phyloP scores from a whole-genome alignment of 2,797 vertebrate species.

The Enteromius afrohamiltoni region DNA sequence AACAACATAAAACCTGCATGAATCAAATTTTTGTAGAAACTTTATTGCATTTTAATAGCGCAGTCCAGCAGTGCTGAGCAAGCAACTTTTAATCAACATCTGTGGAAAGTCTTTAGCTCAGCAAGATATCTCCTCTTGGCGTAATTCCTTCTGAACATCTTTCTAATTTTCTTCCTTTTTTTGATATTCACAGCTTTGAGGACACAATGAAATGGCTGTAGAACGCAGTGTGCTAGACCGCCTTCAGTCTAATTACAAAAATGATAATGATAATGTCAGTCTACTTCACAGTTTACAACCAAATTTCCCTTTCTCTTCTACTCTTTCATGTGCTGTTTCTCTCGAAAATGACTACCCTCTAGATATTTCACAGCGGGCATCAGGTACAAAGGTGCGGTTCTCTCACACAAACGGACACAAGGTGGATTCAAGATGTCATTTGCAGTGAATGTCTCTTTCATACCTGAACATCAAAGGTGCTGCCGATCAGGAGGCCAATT shows the following conservation, averaged over 20 bases:
- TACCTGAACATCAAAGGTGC: slow-evolving; percentile 43
- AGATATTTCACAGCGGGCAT: slow-evolving; percentile 28
- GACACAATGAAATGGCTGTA: slow-evolving; percentile 7
- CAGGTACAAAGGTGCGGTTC: slow-evolving; percentile 21
- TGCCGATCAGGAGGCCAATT: slow-evolving; percentile 50
- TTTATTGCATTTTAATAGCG: neutral
- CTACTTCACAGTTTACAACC: slow-evolving; percentile 40
- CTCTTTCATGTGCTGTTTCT: slow-evolving; percentile 34
- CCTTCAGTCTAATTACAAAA: slow-evolving; percentile 30
- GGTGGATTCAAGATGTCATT: slow-evolving; percentile 13
- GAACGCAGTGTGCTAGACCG: neutral
- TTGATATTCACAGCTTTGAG: neutral
- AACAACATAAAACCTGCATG: neutral
- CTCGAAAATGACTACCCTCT: slow-evolving; percentile 23
- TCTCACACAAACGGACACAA: slow-evolving; percentile 11
- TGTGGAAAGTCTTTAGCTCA: slow-evolving; percentile 4
- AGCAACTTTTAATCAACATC: slow-evolving; percentile 15
- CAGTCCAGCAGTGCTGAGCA: neutral
- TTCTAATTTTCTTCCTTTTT: neutral
- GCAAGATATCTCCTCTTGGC: slow-evolving; percentile 10
- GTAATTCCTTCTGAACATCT: neutral
- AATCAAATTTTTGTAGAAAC: neutral
- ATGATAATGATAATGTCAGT: slow-evolving; percentile 31
- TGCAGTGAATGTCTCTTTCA: slow-evolving; percentile 1
- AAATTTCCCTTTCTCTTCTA: neutral